A percentile compares a stretch with the other conserved stretches of the same genome.
phyloP scores from a whole-genome alignment of 1,140 invertebrate species.

The Rhyzopertha dominica region DNA sequence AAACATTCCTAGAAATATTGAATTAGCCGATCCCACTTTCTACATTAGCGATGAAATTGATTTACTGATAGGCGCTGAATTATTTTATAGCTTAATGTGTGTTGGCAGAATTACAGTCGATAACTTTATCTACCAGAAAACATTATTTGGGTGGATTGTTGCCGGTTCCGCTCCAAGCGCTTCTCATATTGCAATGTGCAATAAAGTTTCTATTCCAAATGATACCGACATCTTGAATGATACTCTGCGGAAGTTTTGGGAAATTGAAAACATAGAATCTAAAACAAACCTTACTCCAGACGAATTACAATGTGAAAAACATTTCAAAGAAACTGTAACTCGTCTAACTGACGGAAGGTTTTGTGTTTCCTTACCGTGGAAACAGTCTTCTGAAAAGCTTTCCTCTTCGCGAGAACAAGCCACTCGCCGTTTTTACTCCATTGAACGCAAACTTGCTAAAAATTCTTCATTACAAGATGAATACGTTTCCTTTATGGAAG shows the following conservation, averaged over 20 bases:
- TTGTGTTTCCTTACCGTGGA: background rate
- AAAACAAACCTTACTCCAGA: background rate
- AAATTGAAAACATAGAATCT: conserved; percentile 5
- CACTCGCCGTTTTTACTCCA: no score
- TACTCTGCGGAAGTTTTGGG: conserved; percentile 9
- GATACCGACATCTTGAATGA: conserved; percentile 7
- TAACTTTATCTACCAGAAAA: conserved; percentile 24
- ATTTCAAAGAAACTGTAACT: background rate
- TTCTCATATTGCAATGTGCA: background rate
- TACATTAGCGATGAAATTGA: conserved; percentile 11
- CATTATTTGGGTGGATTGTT: conserved; percentile 15
- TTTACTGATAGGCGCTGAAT: conserved; percentile 14
- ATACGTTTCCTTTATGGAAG: no score
- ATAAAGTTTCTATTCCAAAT: background rate
- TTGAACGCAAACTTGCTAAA: no score
- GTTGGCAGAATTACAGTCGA: conserved; percentile 3
- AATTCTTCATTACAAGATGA: no score
- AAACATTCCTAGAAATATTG: conserved; percentile 15
- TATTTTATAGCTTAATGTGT: conserved; percentile 9
- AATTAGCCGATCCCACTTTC: conserved; percentile 18
- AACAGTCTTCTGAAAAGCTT: no score
- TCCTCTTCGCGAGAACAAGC: no score
- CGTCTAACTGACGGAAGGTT: background rate
- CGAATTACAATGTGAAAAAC: background rate
- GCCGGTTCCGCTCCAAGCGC: background rate